Percentiles rank a stretch among this genome's conserved stretches.
These are phyloP conservation scores for Polymixis lichenea DNA, from an alignment of 2,888 invertebrate genomes.

Conservation along the genomic window DNA sequence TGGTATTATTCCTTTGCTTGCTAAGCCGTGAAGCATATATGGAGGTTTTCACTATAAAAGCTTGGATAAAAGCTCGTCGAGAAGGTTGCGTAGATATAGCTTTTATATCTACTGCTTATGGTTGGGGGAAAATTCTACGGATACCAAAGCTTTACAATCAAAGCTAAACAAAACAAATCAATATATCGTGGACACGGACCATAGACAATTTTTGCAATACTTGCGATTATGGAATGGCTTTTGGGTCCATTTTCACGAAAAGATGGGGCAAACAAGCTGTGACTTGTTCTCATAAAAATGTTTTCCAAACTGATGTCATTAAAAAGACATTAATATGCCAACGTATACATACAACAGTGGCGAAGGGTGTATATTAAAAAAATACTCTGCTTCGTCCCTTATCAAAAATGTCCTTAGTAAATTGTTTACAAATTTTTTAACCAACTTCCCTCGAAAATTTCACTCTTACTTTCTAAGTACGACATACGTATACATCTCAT, in stretches of 20 bases:
- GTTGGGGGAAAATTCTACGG: background rate
- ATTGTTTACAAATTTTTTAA: background rate
- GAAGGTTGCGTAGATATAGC: background rate
- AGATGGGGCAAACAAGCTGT: background rate
- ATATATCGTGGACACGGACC: background rate
- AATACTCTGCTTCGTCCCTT: background rate
- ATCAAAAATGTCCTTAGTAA: background rate
- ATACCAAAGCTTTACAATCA: background rate
- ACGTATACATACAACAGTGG: background rate
- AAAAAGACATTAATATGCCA: slow-evolving; percentile 19
- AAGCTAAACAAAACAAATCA: background rate
- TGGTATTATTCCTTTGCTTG: background rate
- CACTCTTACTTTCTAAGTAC: background rate
- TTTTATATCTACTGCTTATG: background rate
- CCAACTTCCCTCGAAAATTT: background rate
- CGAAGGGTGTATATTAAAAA: background rate
- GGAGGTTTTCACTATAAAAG: slow-evolving; percentile 1
- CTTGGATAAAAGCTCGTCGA: slow-evolving; percentile 11
- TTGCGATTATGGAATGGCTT: too few relatives aligned
- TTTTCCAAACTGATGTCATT: slow-evolving; percentile 23
- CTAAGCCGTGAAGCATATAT: background rate
- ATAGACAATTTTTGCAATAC: too few relatives aligned
- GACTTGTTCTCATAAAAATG: background rate
- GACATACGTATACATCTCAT: background rate
- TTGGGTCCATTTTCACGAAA: background rate